Base-by-base conservation (phyloP, 2,797 vertebrate species). In the Gorsachius magnificus region DNA sequence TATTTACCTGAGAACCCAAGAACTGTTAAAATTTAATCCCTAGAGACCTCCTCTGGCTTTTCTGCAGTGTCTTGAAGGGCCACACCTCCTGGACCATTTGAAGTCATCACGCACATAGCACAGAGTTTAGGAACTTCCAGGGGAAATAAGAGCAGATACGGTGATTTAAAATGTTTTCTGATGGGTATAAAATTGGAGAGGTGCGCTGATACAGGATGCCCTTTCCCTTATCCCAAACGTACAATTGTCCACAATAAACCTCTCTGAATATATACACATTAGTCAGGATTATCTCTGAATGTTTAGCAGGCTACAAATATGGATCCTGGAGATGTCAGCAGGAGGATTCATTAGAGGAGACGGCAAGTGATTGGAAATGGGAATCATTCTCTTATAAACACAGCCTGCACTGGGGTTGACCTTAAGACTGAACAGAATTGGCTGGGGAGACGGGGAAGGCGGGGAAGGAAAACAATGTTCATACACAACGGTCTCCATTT, bases 1-100 rank as follows among this genome's bases (percentile, higher is more conserved):
- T 95, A 95, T 97, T 97, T 95, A 91, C 96, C 90, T 66, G 96
- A 88, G 70, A 94, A 53, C 64, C 75, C 72, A 76, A 85, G 51
- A 84, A 87, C 63, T 71, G 96, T 98, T 97, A 97, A 96, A 97
- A 90, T 97, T 97, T 97, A 97, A 97, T 90, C 95, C 83, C 61
- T n/a, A 29, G 76, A 87, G 70, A 50, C 76, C 64, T 94, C 46
- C 83, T 60, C 60, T 89, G 77, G 58, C 17, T 92, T 82, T 91
- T 58, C 58, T 51, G 56, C 60, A 43, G 54, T 11, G 45, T 61
- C 90, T 90, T 61, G 50, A 78, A 63, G 74, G 86, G 81, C 91
- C 90, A 70, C 36, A 65, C 48, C 82, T 95, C 64, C 68, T 58
- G 48, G 63, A 76, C 19, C 76, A 53, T 82, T 81, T 86, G 87